phyloP scores from a whole-genome alignment of 2,888 invertebrate genomes.

The Caenorhabditis sp. region DNA sequence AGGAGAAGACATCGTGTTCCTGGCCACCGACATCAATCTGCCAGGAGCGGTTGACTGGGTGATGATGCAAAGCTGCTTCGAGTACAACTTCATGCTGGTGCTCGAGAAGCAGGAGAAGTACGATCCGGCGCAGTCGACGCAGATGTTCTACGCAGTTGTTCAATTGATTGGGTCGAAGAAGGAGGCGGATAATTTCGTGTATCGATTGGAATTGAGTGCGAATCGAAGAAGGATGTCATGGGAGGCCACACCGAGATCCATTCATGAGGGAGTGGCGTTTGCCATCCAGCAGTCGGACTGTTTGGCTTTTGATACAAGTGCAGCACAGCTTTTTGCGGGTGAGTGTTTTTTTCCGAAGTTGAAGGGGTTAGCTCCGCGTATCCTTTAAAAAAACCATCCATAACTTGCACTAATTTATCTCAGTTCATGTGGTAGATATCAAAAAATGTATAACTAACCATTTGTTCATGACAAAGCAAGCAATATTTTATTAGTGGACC shows the following conservation, averaged over 20 bases:
- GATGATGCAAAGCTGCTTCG: slow-evolving; percentile 99
- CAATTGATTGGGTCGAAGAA: slow-evolving; percentile 98
- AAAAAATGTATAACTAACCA: too few species aligned
- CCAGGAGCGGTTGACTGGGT: slow-evolving; percentile 88
- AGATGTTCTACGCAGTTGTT: slow-evolving; percentile 91
- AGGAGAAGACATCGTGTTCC: slow-evolving; percentile 99
- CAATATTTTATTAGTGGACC: too few species aligned
- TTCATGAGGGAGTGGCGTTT: slow-evolving; percentile 96
- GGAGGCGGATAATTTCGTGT: slow-evolving; percentile 99
- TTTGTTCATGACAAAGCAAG: too few species aligned
- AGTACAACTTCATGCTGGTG: slow-evolving; percentile 99
- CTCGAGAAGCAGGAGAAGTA: slow-evolving; percentile 92
- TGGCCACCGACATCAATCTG: slow-evolving; percentile 99
- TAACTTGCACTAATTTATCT: too few species aligned
- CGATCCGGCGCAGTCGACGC: slow-evolving; percentile 87
- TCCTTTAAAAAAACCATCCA: too few species aligned
- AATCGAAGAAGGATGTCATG: slow-evolving; percentile 95
- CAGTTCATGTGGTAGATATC: too few species aligned
- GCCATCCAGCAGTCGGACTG: slow-evolving; percentile 99
- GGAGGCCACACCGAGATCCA: slow-evolving; percentile 99
- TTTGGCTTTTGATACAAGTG: slow-evolving; percentile 97
- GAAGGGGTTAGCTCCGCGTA: too few species aligned
- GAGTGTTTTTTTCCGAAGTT: too few species aligned
- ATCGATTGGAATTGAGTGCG: slow-evolving; percentile 96
- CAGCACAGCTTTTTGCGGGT: slow-evolving; percentile 95